phyloP scores from a whole-genome alignment of 1,140 invertebrate species.

The Eriocheir sinensis region DNA sequence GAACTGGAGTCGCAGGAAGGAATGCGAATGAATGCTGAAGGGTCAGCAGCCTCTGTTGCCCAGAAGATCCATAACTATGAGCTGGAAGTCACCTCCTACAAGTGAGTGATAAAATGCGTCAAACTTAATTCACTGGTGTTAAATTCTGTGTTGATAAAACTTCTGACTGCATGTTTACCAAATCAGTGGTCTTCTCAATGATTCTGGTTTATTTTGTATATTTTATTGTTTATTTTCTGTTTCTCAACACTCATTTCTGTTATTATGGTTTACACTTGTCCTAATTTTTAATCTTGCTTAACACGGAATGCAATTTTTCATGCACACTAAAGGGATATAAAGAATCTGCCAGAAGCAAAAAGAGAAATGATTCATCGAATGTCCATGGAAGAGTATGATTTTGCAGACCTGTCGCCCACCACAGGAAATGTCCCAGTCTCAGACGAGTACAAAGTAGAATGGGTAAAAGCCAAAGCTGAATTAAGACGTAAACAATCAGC shows the following conservation, averaged over 20 bases:
- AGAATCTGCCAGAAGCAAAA: conserved; percentile 38
- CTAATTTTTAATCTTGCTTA: not conserved
- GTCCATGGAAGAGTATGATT: conserved; percentile 39
- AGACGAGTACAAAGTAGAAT: conserved; percentile 69
- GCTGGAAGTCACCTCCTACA: conserved; percentile 66
- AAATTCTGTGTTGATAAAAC: not conserved
- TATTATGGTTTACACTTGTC: not conserved
- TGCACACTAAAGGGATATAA: conserved; percentile 59
- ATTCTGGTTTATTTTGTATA: not conserved
- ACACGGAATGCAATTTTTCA: conserved; percentile 45
- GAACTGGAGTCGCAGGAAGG: conserved; percentile 74
- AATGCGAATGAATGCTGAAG: conserved; percentile 65
- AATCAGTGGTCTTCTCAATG: not conserved
- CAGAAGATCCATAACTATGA: conserved; percentile 71
- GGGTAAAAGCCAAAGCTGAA: conserved; percentile 60
- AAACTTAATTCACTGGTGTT: not conserved
- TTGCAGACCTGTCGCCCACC: conserved; percentile 62
- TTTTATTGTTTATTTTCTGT: not conserved
- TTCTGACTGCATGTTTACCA: not conserved
- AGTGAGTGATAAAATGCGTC: conserved; percentile 51
- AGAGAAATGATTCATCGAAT: not conserved
- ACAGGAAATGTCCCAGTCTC: conserved; percentile 68
- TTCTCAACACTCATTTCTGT: not conserved
- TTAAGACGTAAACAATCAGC: conserved; percentile 20
- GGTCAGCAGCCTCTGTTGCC: conserved; percentile 57